Base-by-base conservation (phyloP, 2,113 vertebrate species). In the Orycteropus afer region DNA sequence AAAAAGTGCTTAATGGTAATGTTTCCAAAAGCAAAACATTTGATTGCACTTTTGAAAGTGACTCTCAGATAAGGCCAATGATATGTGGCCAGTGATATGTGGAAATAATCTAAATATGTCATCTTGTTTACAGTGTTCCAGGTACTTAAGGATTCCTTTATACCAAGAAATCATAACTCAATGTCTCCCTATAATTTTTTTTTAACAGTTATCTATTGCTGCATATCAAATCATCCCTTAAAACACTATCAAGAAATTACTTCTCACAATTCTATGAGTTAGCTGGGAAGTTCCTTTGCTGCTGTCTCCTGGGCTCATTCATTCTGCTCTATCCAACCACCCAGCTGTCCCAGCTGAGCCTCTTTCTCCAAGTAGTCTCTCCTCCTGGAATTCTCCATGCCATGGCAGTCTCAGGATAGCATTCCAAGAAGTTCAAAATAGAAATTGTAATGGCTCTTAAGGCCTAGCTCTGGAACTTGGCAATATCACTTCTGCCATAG, bases 11-110 rank as follows among this genome's bases (percentile, higher is more conserved):
- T 47, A 78, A 51, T 63, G 94, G 88, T 96, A 97, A 92, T 88
- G 78, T 74, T 94, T 92, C 90, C 90, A 84, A 88, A 92, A 95
- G 74, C 45, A 57, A 63, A 97, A 82, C 76, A 88, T 71, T 91
- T 59, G 59, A 91, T 96, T 84, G 61, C 47, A 82, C 73, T 51
- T 97, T 91, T 45, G 63, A 83, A 95, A 76, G 40, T 82, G 86
- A 40, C n/a, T 95, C 91, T 93, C 34, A 69, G 53, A 90, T 87
- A 93, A 91, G 69, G 18, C 22, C 80, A 80, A 34, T 93, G 78
- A 87, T 42, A 78, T 51, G 51, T 42, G 45, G 87, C 74, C n/a
- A 84, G 18, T 32, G 40, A 86, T 71, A 83, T 9, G 14, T 51
- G 67, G 57, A 69, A 95, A 92, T 20, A 88, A 61, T 51, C 81